A percentile compares a stretch with the other conserved stretches of the same genome.
Conservation (phyloP, 2,113 vertebrate species). For the Herpetotheres cachinnans region DNA sequence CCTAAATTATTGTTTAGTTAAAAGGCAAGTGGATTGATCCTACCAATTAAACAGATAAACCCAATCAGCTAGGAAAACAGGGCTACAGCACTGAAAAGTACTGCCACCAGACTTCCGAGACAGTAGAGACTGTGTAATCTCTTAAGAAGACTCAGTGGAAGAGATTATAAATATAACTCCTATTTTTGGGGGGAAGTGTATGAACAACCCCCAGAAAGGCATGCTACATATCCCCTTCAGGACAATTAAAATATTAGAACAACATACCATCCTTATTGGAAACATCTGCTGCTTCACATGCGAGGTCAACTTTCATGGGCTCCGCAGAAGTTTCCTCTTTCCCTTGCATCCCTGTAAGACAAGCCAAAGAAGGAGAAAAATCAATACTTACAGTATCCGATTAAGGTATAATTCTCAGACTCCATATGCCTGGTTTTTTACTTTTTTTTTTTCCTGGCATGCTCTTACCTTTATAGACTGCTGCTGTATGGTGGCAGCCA, state of each 20-base stretch:
- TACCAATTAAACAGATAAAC: neutral
- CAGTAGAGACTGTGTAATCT: neutral
- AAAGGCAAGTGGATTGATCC: neutral
- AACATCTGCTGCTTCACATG: slow-evolving; percentile 25
- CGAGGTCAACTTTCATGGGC: slow-evolving; percentile 36
- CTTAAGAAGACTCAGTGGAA: neutral
- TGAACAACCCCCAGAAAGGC: neutral
- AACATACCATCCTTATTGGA: slow-evolving; percentile 69
- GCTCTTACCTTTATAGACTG: neutral
- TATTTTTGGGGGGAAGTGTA: neutral
- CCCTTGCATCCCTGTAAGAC: slow-evolving; percentile 26
- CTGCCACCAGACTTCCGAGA: neutral
- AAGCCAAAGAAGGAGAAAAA: slow-evolving; percentile 12
- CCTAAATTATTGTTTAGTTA: neutral
- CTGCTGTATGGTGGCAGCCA: neutral
- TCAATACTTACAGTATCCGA: neutral
- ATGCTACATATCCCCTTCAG: neutral
- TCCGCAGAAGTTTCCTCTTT: slow-evolving; percentile 5
- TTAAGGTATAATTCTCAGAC: slow-evolving; percentile 15
- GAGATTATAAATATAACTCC: neutral
- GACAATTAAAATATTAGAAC: neutral
- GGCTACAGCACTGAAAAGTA: neutral
- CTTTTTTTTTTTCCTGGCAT: neutral
- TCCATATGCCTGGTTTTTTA: neutral
- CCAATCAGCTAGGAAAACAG: neutral